Percentiles rank a stretch among this genome's conserved stretches.
These are phyloP conservation scores for Galerucella nymphaeae DNA, from an alignment of 2,888 invertebrate genomes.

Conservation along the genomic window DNA sequence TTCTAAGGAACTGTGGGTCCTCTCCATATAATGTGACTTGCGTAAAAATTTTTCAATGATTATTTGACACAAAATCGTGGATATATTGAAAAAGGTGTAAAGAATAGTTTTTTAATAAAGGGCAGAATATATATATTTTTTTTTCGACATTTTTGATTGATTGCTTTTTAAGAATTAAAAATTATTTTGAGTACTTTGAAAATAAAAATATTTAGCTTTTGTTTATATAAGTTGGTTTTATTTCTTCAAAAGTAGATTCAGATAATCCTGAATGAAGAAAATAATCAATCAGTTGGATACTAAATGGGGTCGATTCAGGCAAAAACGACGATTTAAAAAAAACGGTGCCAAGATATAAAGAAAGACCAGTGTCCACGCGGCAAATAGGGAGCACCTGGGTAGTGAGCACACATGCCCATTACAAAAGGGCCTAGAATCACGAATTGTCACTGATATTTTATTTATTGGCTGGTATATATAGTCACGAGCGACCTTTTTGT, in stretches of 20 bases:
- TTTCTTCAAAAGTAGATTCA: constrained; percentile 2
- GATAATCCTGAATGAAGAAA: constrained; percentile 8
- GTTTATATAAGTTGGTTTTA: background rate
- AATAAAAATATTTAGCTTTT: too few relatives aligned
- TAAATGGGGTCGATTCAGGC: constrained; percentile 18
- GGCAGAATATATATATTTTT: constrained; percentile 9
- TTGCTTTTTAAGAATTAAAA: background rate
- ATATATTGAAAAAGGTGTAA: constrained; percentile 2
- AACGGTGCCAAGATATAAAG: constrained; percentile 24
- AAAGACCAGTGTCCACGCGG: constrained; percentile 51
- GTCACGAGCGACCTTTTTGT: constrained; percentile 55
- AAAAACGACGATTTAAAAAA: constrained; percentile 37
- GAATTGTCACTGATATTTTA: constrained; percentile 65
- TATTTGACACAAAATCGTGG: constrained; percentile 38
- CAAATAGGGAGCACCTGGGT: constrained; percentile 49
- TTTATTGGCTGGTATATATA: constrained; percentile 58
- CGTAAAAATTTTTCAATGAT: constrained; percentile 48
- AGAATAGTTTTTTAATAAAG: constrained; percentile 30
- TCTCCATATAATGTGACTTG: constrained; percentile 49
- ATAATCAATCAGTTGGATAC: constrained; percentile 20
- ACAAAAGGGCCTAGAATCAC: constrained; percentile 58
- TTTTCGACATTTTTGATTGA: background rate
- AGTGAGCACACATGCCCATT: constrained; percentile 48
- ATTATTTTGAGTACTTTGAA: background rate
- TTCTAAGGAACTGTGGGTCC: constrained; percentile 35